These are phyloP conservation scores for Melinaea menophilus DNA, from an alignment of 2,888 invertebrate genomes.

Conservation along the genomic window DNA sequence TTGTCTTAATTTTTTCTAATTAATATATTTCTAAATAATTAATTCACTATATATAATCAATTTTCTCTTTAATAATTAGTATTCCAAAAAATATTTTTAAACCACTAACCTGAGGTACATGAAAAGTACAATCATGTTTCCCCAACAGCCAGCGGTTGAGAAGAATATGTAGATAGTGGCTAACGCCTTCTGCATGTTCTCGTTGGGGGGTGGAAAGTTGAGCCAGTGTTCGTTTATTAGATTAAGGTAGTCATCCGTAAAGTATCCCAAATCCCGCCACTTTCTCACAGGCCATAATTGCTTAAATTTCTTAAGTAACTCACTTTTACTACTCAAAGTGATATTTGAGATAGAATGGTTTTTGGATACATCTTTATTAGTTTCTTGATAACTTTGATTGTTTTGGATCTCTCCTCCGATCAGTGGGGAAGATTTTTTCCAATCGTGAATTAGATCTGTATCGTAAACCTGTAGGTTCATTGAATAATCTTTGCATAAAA, in stretches of 20 bases:
- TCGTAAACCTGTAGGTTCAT: conserved; percentile 11
- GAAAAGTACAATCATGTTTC: conserved; percentile 84
- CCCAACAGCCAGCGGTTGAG: conserved; percentile 81
- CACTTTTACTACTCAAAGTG: conserved; percentile 39
- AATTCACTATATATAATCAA: no score
- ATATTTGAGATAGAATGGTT: conserved; percentile 23
- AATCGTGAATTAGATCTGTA: conserved; percentile 2
- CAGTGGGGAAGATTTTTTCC: conserved; percentile 14
- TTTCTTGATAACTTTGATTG: conserved; percentile 17
- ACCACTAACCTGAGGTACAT: conserved; percentile 83
- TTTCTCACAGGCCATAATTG: conserved; percentile 61
- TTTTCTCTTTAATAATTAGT: no score
- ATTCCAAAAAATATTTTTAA: no score
- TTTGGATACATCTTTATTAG: conserved; percentile 19
- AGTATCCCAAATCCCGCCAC: conserved; percentile 77
- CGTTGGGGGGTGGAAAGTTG: conserved; percentile 80
- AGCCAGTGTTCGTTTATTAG: conserved; percentile 86
- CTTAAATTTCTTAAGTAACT: conserved; percentile 57
- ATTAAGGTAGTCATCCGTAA: conserved; percentile 76
- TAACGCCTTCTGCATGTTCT: conserved; percentile 76
- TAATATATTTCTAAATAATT: no score
- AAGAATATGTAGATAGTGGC: conserved; percentile 81
- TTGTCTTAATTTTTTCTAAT: no score
- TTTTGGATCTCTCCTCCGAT: conserved; percentile 17
- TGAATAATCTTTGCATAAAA: conserved; percentile 42